A percentile compares a stretch with the other conserved stretches of the same genome.
Evolutionary conservation across 2,888 invertebrate genomes (phyloP).

Genomic region (Geophilus truncorum): DNA sequence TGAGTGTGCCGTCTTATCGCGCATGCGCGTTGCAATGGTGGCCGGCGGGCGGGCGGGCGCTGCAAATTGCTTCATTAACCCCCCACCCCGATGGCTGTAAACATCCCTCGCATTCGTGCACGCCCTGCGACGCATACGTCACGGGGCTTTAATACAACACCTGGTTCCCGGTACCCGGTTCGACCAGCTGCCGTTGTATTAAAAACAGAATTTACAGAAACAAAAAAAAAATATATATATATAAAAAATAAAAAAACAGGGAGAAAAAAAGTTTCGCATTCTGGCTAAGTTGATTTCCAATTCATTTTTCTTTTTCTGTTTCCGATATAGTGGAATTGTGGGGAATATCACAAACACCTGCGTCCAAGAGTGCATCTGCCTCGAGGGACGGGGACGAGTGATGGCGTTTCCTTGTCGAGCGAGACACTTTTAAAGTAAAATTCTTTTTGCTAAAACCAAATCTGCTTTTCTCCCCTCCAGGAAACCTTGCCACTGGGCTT

Average conservation of each 20-base stretch:
- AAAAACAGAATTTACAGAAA: not conserved
- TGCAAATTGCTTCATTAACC: conserved; percentile 27
- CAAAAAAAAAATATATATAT: not conserved
- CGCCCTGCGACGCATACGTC: not conserved
- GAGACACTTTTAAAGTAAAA: conserved; percentile 15
- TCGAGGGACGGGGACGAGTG: conserved; percentile 13
- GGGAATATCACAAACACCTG: conserved; percentile 21
- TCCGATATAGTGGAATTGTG: not conserved
- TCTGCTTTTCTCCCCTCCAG: not conserved
- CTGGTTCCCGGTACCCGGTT: not conserved
- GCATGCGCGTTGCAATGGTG: not conserved
- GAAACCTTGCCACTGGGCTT: conserved; percentile 22
- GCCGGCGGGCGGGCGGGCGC: not conserved
- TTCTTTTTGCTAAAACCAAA: not conserved
- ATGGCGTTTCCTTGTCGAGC: conserved; percentile 16
- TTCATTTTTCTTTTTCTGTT: not conserved
- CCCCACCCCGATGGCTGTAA: conserved; percentile 22
- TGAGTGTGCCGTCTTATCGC: not conserved
- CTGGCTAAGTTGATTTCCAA: not conserved
- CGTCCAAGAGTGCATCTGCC: conserved; percentile 2
- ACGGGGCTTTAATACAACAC: not conserved
- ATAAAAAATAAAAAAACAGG: too few relatives aligned
- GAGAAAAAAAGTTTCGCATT: too few relatives aligned
- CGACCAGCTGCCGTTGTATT: not conserved
- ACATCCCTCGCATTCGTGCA: conserved; percentile 19